These are phyloP conservation scores for Hydrolagus colliei DNA, from an alignment of 2,797 vertebrate species.

Conservation along the genomic window DNA sequence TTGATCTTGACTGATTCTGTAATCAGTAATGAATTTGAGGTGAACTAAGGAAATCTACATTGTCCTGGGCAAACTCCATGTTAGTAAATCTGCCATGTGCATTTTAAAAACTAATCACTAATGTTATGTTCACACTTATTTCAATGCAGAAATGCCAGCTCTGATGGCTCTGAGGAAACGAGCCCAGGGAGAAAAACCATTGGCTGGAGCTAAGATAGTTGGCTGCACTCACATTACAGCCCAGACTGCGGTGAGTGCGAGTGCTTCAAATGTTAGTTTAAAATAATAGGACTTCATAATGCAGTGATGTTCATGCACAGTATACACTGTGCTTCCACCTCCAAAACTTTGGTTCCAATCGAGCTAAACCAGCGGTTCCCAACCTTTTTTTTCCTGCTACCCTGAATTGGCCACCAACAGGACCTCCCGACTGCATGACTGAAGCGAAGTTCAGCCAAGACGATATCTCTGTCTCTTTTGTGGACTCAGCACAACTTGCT, in stretches of 20 bases:
- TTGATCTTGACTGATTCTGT: background rate
- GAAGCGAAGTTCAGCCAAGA: too few relatives aligned
- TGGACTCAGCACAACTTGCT: too few relatives aligned
- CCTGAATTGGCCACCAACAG: too few relatives aligned
- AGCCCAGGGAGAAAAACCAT: slow-evolving; percentile 93
- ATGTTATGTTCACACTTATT: background rate
- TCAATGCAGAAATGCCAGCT: slow-evolving; percentile 82
- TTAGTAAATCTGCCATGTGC: background rate
- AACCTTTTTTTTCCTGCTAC: too few relatives aligned
- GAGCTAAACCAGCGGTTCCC: too few relatives aligned
- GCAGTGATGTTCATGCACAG: too few relatives aligned
- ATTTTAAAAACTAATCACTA: background rate
- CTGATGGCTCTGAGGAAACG: slow-evolving; percentile 95
- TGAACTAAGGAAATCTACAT: background rate
- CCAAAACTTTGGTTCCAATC: too few relatives aligned
- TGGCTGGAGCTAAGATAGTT: slow-evolving; percentile 94
- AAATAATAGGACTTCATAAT: too few relatives aligned
- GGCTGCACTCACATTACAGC: slow-evolving; percentile 97
- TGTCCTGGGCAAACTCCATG: background rate
- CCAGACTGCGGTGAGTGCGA: slow-evolving; percentile 82
- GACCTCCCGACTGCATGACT: too few relatives aligned
- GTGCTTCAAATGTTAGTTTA: too few relatives aligned
- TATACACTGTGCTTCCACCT: too few relatives aligned
- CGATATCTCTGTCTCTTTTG: too few relatives aligned
- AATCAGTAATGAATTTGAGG: background rate